Percentiles rank a stretch among this genome's conserved stretches.
phyloP scores from a whole-genome alignment of 2,113 vertebrate species.

The Aegithalos caudatus region DNA sequence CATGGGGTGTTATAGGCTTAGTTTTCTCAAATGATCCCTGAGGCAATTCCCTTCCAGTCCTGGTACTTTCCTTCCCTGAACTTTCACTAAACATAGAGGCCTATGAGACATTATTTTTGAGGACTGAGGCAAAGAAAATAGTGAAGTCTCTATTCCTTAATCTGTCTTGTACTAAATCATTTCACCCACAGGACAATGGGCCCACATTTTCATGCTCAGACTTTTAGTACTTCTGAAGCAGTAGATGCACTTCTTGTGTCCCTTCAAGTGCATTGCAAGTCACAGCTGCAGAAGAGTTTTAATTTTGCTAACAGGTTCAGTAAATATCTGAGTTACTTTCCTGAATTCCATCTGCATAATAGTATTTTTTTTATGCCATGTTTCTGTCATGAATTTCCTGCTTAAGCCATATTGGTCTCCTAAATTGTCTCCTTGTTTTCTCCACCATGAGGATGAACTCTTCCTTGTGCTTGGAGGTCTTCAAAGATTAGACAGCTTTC shows the following conservation, averaged over 20 bases:
- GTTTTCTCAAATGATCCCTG: neutral
- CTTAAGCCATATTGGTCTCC: neutral
- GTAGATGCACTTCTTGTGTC: neutral
- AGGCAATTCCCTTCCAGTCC: neutral
- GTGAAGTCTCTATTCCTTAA: neutral
- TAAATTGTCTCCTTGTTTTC: neutral
- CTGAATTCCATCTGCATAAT: neutral
- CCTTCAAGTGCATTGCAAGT: rapidly evolving
- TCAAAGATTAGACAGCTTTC: neutral
- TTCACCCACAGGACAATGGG: neutral
- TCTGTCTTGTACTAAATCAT: neutral
- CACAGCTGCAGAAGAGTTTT: neutral
- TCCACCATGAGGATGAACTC: neutral
- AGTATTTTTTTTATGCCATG: rapidly evolving
- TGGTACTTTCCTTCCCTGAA: neutral
- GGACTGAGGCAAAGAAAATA: neutral
- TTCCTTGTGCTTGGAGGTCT: neutral
- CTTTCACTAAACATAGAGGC: neutral
- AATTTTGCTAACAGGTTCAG: neutral
- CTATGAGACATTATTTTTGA: neutral
- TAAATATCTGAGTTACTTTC: neutral
- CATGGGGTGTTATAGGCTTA: neutral
- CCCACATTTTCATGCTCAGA: neutral
- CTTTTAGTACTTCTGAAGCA: neutral
- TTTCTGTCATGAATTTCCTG: neutral